These are phyloP conservation scores for Aplochiton taeniatus DNA, from an alignment of 2,797 vertebrate species.

Conservation along the genomic window DNA sequence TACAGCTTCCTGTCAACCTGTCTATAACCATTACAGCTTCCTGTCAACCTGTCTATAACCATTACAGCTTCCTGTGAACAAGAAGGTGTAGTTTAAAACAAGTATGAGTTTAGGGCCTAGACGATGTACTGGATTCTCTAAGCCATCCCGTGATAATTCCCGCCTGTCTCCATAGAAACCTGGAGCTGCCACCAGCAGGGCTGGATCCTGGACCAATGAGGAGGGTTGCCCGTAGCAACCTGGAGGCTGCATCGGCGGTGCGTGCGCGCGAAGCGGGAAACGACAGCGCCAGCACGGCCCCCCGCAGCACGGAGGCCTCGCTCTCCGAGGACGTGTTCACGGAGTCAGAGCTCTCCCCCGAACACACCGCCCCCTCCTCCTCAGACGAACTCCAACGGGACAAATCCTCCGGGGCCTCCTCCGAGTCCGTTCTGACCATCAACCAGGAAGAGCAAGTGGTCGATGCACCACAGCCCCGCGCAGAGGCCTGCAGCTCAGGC, in stretches of 20 bases:
- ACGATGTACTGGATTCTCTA: no score
- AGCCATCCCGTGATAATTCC: no score
- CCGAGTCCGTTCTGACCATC: constrained; percentile 80
- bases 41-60: no score
- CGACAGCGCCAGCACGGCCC: constrained; percentile 81
- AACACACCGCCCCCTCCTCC: constrained; percentile 80
- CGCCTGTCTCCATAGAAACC: constrained; percentile 2
- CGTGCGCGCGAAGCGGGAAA: constrained; percentile 35
- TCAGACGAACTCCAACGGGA: constrained; percentile 73
- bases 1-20: no score
- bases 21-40: no score
- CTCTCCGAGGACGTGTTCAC: constrained; percentile 89
- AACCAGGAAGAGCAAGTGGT: constrained; percentile 45
- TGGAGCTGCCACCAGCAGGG: background rate
- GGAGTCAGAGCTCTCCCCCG: constrained; percentile 87
- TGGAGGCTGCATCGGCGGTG: background rate
- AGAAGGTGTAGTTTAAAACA: no score
- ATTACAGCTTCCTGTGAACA: no score
- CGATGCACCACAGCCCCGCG: background rate
- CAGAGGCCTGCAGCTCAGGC: background rate
- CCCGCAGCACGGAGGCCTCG: constrained; percentile 83
- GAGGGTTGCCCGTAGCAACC: constrained; percentile 8
- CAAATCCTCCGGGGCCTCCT: constrained; percentile 77
- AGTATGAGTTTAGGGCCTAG: no score
- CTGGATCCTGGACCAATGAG: constrained; percentile 3